Evolutionary conservation across 2,113 vertebrate genomes (phyloP).

Genomic region (Notothenia coriiceps): DNA sequence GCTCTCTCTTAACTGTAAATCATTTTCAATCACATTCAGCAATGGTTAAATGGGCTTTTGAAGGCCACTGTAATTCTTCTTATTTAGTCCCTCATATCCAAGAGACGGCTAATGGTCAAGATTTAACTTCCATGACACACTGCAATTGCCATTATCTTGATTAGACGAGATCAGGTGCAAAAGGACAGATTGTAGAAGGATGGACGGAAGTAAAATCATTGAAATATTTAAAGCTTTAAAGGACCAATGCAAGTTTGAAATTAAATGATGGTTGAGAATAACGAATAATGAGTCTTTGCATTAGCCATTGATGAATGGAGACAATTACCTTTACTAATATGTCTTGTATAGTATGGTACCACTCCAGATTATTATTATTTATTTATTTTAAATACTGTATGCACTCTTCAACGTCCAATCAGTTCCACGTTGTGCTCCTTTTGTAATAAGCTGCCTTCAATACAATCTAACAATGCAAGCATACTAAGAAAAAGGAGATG

Average conservation of each 20-base stretch:
- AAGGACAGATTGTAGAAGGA: slow-evolving; percentile 1
- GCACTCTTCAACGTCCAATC: background rate
- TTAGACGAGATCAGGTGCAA: background rate
- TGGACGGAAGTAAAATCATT: background rate
- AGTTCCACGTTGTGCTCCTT: background rate
- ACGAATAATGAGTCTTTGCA: background rate
- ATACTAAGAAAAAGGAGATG: too few relatives aligned
- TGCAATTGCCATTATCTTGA: slow-evolving; percentile 20
- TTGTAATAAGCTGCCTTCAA: background rate
- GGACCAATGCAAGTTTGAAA: background rate
- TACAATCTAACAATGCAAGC: background rate
- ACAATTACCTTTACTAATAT: background rate
- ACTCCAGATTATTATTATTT: background rate
- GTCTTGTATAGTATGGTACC: background rate
- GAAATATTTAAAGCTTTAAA: background rate
- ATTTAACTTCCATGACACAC: slow-evolving; percentile 24
- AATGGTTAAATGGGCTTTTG: slow-evolving; percentile 28
- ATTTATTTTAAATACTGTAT: background rate
- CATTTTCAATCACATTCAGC: slow-evolving; percentile 12
- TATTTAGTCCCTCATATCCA: slow-evolving; percentile 17
- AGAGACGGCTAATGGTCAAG: slow-evolving; percentile 29
- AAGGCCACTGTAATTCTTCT: slow-evolving; percentile 51
- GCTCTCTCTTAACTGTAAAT: background rate
- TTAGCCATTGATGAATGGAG: background rate
- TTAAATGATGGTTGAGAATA: background rate